Evolutionary conservation across 2,113 vertebrate genomes (phyloP).

Genomic region (Dunckerocampus dactyliophorus): DNA sequence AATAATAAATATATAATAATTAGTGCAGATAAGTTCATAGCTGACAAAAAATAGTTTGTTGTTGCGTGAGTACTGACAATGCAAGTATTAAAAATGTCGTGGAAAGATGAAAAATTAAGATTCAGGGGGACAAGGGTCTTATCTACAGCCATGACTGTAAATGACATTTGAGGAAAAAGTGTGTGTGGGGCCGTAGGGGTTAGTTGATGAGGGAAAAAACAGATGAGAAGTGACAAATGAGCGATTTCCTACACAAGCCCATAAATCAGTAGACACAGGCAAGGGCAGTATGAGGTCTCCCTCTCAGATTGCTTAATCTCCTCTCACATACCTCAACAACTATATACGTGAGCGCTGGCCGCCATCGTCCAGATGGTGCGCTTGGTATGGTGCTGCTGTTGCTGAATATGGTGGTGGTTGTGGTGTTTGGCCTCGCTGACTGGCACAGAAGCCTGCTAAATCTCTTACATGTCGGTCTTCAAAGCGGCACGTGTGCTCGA

Average conservation of each 20-base stretch:
- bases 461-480: slow-evolving; percentile 58
- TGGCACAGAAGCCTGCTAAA: slow-evolving; percentile 61
- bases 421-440: slow-evolving; percentile 40
- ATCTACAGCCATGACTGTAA: too few species aligned
- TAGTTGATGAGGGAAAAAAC: slow-evolving; percentile 33
- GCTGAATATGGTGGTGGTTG: slow-evolving; percentile 41
- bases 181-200: background rate
- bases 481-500: slow-evolving; percentile 44
- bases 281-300: slow-evolving; percentile 45
- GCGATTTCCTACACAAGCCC: slow-evolving; percentile 69
- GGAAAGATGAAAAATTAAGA: slow-evolving; percentile 26
- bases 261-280: slow-evolving; percentile 58
- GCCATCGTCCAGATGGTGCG: slow-evolving; percentile 44
- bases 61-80: too few species aligned
- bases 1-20: too few species aligned
- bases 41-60: too few species aligned
- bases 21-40: too few species aligned
- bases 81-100: background rate
- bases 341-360: slow-evolving; percentile 8
- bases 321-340: slow-evolving; percentile 35
- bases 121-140: too few species aligned
- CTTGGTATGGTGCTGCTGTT: slow-evolving; percentile 47
- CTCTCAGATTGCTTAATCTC: slow-evolving; percentile 31
- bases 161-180: slow-evolving; percentile 9
- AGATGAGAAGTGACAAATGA: slow-evolving; percentile 71